Conservation (phyloP, 2,113 vertebrate genomes). For the Brachyhypopomus occidentalis region DNA sequence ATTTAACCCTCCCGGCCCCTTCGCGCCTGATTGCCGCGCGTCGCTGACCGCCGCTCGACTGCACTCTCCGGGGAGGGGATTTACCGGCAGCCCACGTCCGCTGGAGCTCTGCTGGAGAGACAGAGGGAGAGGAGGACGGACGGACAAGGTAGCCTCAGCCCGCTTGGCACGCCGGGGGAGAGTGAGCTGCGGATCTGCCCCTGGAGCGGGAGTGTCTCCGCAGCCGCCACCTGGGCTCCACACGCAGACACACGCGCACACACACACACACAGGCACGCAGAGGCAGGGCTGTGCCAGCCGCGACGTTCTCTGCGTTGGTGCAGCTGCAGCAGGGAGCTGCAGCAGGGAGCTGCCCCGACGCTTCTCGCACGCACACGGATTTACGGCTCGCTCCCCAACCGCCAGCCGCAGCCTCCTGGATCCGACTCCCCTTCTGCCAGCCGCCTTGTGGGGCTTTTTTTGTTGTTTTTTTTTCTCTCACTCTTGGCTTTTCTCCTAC, state of each 20-base stretch:
- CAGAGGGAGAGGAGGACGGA: constrained; percentile 38
- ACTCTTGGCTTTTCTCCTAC: constrained; percentile 12
- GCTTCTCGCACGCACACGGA: constrained; percentile 41
- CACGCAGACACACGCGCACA: not conserved
- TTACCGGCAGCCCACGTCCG: constrained; percentile 58
- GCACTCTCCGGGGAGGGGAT: constrained; percentile 57
- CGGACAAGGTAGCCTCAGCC: constrained; percentile 10
- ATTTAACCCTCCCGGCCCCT: constrained; percentile 60
- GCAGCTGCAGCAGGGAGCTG: constrained; percentile 53
- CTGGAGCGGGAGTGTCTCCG: constrained; percentile 28
- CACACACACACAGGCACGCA: constrained; percentile 63
- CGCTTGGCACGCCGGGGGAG: constrained; percentile 39
- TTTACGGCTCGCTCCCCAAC: constrained; percentile 46
- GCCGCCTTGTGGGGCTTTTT: constrained; percentile 34
- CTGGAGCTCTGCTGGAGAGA: constrained; percentile 54
- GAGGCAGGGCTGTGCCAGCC: constrained; percentile 61
- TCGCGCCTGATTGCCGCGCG: constrained; percentile 57
- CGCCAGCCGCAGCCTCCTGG: constrained; percentile 24
- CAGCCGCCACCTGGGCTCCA: constrained; percentile 32
- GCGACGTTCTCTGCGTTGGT: constrained; percentile 43
- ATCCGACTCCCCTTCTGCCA: constrained; percentile 27
- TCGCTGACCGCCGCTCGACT: constrained; percentile 38
- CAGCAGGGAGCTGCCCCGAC: constrained; percentile 56
- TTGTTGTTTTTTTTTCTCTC: constrained; percentile 18
- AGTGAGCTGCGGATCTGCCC: constrained; percentile 48